Conservation (phyloP, 2,888 invertebrate genomes). For the Phragmatobia fuliginosa region DNA sequence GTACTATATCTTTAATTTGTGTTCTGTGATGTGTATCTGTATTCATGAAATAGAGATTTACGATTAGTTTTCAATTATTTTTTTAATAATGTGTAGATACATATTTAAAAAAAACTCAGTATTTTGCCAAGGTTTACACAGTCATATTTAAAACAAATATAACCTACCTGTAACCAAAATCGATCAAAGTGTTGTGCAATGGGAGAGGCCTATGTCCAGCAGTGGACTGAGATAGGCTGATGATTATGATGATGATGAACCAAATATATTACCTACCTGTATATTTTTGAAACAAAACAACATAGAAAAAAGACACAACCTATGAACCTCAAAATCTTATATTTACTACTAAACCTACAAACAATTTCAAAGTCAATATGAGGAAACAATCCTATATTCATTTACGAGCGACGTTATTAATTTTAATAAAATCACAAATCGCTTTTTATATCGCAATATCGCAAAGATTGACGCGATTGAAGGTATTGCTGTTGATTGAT, state of each 20-base stretch:
- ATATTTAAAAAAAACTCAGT: neutral
- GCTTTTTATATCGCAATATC: slow-evolving; percentile 15
- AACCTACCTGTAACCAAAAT: too few relatives aligned
- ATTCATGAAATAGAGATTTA: too few relatives aligned
- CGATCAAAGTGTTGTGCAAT: too few relatives aligned
- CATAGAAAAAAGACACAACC: neutral
- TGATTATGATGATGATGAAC: too few relatives aligned
- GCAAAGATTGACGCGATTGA: slow-evolving; percentile 18
- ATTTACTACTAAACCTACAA: slow-evolving; percentile 16
- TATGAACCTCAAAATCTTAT: neutral
- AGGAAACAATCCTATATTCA: slow-evolving; percentile 22
- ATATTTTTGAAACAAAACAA: neutral
- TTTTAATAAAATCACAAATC: slow-evolving; percentile 55
- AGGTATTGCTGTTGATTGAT: slow-evolving; percentile 36
- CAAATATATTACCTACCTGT: too few relatives aligned
- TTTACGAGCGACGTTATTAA: slow-evolving; percentile 51
- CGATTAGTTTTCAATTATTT: too few relatives aligned
- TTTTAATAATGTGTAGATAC: too few relatives aligned
- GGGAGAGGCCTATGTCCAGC: too few relatives aligned
- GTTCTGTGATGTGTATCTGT: too few relatives aligned
- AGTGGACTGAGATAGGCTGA: too few relatives aligned
- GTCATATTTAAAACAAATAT: neutral
- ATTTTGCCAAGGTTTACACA: neutral
- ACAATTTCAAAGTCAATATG: neutral
- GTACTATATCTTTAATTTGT: too few relatives aligned